Conservation (phyloP, 2,888 invertebrate species). For the Scelioninae gen. 2 region DNA sequence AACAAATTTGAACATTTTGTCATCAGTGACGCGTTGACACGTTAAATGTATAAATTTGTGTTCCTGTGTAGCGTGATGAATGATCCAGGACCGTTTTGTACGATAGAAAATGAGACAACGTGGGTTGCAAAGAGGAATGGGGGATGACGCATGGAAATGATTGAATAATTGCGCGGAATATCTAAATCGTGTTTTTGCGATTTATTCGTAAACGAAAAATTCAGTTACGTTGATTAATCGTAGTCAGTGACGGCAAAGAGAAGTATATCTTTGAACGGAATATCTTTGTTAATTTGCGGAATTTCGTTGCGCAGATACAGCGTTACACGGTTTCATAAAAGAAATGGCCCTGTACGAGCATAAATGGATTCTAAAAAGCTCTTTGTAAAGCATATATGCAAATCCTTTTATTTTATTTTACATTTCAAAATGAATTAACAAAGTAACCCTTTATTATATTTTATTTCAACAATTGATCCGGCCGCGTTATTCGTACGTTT, state of each 20-base stretch:
- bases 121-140: too few species aligned
- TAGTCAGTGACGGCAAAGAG: slow-evolving; percentile 19
- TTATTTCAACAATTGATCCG: slow-evolving; percentile 11
- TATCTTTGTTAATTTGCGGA: slow-evolving; percentile 36
- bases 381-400: slow-evolving; percentile 10
- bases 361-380: slow-evolving; percentile 33
- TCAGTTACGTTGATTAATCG: slow-evolving; percentile 37
- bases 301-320: slow-evolving; percentile 14
- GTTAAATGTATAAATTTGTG: too few species aligned
- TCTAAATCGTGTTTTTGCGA: slow-evolving; percentile 26
- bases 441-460: slow-evolving; percentile 17
- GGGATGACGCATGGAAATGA: slow-evolving; percentile 14
- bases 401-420: slow-evolving; percentile 11
- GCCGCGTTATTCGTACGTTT: too few species aligned
- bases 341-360: neutral
- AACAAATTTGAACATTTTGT: too few species aligned
- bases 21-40: too few species aligned
- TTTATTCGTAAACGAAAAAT: slow-evolving; percentile 35
- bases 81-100: too few species aligned
- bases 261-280: slow-evolving; percentile 8
- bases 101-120: too few species aligned
- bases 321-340: slow-evolving; percentile 14
- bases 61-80: too few species aligned
- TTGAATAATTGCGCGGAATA: slow-evolving; percentile 13
- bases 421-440: slow-evolving; percentile 11